Evolutionary conservation across 2,888 invertebrate species (phyloP), one percentile per base, ranked within the genome.

Genomic region (Spisula subtruncata): DNA sequence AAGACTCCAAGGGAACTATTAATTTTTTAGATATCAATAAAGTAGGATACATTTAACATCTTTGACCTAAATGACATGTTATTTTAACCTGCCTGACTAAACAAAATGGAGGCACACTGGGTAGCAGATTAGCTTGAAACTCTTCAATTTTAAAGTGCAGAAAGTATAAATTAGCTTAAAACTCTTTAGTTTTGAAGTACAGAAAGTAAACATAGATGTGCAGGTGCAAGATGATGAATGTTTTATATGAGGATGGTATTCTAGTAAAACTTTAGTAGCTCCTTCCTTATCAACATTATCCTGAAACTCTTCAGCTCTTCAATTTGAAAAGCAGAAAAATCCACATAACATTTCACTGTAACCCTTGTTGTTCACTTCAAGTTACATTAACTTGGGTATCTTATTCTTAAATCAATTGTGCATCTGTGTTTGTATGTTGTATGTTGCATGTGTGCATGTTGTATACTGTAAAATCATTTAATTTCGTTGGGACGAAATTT

Each of bases 61-160:
- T 75, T 75, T 75, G 75, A 75, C 75, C 75, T 75, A 32, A 35
- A 12, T 35, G 29, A 75, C 75, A 75, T 75, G 35, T 75, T 75
- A 35, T 75, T 18, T 16, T 35, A 75, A 75, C 75, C 14, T 32
- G 35, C 35, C 75, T 75, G 18, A 75, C n/a, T 35, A 35, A 75
- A 75, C 75, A 75, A 75, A 75, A 35, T 75, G 14, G 35, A 18
- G 75, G 75, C 16, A 32, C 25, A 35, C 29, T 75, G 16, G 25
- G 75, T n/a, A 25, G 14, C 12, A 75, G 16, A 18, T 35, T 32
- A 16, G 32, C 18, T 32, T 16, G 35, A 32, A 32, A 35, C 75
- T 75, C 75, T 75, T 75, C 75, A 75, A 75, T 35, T 75, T 75
- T 71, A 25, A 25, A 32, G 32, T 71, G 29, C 29, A 71, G 32